Base-by-base conservation (phyloP, 64 coral and sea anemone genomes). In the Pachyseris speciosa region DNA sequence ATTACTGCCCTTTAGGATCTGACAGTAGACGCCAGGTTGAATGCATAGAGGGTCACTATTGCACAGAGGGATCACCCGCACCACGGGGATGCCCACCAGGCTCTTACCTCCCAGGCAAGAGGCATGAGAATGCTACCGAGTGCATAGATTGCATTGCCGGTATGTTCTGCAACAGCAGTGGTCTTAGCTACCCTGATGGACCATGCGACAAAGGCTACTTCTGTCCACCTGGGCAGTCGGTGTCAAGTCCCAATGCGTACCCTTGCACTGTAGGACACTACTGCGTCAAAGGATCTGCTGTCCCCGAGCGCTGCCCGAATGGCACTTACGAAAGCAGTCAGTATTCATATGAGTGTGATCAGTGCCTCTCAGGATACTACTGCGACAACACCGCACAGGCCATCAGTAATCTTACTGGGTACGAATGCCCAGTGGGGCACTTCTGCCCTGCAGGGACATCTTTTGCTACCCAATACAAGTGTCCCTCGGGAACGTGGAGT, bases 401-500 rank as follows among this genome's bases (percentile, higher is more conserved):
- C 5, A 83, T 95, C 0, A 80, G 63, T 61, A 74, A 60, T 48
- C 58, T 93, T 15, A 34, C 55, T 12, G 89, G 90, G 8, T 72
- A 86, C 32, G 94, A 88, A 38, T 99, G 97, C 9, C 97, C 97
- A 16, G 70, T 45, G 20, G 97, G 97, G 3, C 97, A 99, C 38
- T 99, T 90, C 32, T 99, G 97, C 71, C 90, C 83, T 5, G 12
- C 25, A 26, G 94, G 94, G 28, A 99, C 97, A 11, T 93, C 91
- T 37, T 99, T 95, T 90, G 49, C 97, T 25, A 99, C 94, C 0
- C 89, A 99, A 50, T 83, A 67, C 53, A 95, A 95, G 84, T 99
- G 97, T 31, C 89, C 86, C 1, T 38, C 79, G 74, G 97, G 97
- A 69, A 99, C 94, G 2, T 99, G 97, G 97, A 99, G 90, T 75